phyloP scores from a whole-genome alignment of 2,888 invertebrate genomes.

The Plemyria rubiginata region DNA sequence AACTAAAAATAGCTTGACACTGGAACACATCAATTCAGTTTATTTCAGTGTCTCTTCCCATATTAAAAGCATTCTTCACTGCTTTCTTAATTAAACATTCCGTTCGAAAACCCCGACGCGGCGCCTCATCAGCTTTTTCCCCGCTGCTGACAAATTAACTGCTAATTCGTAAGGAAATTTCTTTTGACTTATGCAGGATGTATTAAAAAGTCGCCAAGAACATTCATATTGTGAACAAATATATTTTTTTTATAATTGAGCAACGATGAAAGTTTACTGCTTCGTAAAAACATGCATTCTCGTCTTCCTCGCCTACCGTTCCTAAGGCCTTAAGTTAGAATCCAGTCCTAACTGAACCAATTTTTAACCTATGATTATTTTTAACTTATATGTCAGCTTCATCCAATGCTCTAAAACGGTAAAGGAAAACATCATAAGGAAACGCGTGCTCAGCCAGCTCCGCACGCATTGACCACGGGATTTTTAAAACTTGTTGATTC shows the following conservation, averaged over 20 bases:
- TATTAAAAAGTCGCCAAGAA: constrained; percentile 26
- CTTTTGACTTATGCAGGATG: constrained; percentile 21
- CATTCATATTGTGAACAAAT: constrained; percentile 1
- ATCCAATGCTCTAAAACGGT: no score
- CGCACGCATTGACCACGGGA: no score
- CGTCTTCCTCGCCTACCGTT: no score
- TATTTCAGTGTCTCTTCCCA: background rate
- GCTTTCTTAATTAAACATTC: constrained; percentile 16
- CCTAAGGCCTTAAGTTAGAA: no score
- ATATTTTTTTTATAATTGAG: background rate
- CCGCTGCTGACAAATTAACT: constrained; percentile 27
- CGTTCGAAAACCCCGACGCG: constrained; percentile 7
- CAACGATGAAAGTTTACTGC: background rate
- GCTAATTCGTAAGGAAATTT: constrained; percentile 23
- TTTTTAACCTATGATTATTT: no score
- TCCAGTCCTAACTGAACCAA: no score
- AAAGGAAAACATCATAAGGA: no score
- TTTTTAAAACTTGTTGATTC: no score
- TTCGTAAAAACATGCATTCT: background rate
- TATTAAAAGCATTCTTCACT: constrained; percentile 13
- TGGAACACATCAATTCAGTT: background rate
- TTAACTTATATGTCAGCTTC: no score
- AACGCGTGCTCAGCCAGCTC: no score
- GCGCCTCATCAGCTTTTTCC: constrained; percentile 16
- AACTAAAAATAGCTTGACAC: constrained; percentile 6